Evolutionary conservation across 2,797 vertebrate species (phyloP), one percentile per base, ranked within the genome.

Genomic region (Liparis tanakae): DNA sequence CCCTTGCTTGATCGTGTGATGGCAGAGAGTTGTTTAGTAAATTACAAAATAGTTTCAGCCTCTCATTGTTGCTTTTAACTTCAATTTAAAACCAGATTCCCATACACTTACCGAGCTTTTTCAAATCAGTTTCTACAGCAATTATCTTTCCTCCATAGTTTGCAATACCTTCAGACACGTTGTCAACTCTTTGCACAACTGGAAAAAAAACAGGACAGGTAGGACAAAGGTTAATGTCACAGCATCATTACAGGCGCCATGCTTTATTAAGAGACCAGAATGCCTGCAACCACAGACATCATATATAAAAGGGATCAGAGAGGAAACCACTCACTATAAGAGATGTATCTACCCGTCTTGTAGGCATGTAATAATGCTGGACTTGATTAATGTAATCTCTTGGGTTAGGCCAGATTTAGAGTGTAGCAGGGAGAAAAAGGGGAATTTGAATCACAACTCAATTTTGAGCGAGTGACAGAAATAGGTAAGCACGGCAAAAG

Each of bases 121-220:
- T 97, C 87, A 98, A 92, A 89, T 94, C 95, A 2, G 89, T 95
- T 87, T 98, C 96, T 84, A 99, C 96, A 54, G 95, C 95, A 60
- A 87, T 93, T 72, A 99, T 96, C 93, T 98, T 98, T 76, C 96
- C 96, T 79, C 95, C 94, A 56, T 97, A 98, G 84, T 92, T 95
- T 86, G 96, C 96, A 85, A 99, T 95, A 76, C 96, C 97, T 90
- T 95, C 95, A 79, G 96, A 96, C 74, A 98, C 97, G 74, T 89
- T 96, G 92, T 99, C 96, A 86, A 99, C 96, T 94, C 94, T 97
- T 91, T 98, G 96, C 86, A 99, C 97, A 94, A 99, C 97, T 99
- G 89, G 66, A 90, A 75, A 68, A 18, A 74, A 85, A 85, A 82
- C 55, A 79, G 36, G 56, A 67, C 55, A 72, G 56, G 58, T 22